These are phyloP conservation scores for Odocoileus hemionus DNA, from an alignment of 2,113 vertebrate genomes.

Conservation along the genomic window DNA sequence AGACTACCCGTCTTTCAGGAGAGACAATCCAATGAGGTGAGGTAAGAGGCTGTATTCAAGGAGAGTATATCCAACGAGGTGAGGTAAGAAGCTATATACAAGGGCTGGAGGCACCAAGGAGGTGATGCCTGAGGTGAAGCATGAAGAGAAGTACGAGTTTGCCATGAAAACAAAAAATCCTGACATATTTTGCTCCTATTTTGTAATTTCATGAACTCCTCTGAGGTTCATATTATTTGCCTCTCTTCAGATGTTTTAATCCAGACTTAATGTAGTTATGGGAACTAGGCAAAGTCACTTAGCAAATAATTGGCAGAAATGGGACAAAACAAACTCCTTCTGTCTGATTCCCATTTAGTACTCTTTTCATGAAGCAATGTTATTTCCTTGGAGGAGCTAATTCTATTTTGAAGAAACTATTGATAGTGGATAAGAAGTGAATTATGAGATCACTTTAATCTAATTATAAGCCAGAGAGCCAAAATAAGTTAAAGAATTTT, in stretches of 20 bases:
- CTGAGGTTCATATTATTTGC: not conserved
- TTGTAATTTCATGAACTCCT: not conserved
- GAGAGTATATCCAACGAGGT: not conserved
- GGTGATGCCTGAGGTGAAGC: not conserved
- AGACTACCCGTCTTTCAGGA: not conserved
- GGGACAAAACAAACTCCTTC: not conserved
- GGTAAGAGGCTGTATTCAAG: rapidly evolving
- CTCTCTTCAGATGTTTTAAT: not conserved
- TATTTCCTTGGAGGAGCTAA: not conserved
- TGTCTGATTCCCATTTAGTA: not conserved
- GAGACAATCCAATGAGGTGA: not conserved
- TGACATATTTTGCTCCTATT: not conserved
- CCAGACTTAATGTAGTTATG: not conserved
- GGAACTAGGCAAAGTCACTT: not conserved
- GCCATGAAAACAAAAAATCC: not conserved
- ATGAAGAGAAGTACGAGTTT: not conserved
- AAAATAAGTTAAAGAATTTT: not conserved
- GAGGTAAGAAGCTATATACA: too few relatives aligned
- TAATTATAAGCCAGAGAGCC: not conserved
- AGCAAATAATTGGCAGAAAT: conserved; percentile 6
- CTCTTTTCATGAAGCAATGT: not conserved
- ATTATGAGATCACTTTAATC: not conserved
- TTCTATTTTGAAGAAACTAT: not conserved
- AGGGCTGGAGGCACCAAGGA: not conserved
- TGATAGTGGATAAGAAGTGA: not conserved